Evolutionary conservation across 1,140 invertebrate genomes (phyloP).

Genomic region (Pogonognathellus flavescens): DNA sequence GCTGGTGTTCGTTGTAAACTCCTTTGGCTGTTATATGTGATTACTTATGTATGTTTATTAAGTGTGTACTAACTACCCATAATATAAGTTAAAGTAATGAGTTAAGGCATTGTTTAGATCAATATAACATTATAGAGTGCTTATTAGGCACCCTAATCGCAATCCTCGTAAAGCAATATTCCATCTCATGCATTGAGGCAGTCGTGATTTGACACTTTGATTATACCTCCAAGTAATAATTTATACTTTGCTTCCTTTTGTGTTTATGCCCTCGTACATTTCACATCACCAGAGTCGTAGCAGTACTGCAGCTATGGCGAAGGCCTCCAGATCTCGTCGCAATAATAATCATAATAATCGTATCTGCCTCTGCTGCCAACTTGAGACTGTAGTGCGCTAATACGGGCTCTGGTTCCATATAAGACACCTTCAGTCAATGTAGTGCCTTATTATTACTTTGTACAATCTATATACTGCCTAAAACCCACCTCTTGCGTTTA

Average conservation of each 20-base stretch:
- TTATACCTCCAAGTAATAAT: conserved; percentile 52
- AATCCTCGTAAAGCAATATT: conserved; percentile 44
- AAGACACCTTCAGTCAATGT: too few relatives aligned
- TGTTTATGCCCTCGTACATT: not conserved
- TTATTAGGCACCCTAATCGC: conserved; percentile 38
- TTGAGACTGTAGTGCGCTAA: too few relatives aligned
- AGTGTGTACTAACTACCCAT: not conserved
- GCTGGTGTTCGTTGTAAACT: not conserved
- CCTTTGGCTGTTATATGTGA: not conserved
- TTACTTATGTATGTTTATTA: not conserved
- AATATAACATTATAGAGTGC: conserved; percentile 7
- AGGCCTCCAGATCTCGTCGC: too few relatives aligned
- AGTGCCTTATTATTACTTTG: too few relatives aligned
- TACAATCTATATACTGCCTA: too few relatives aligned
- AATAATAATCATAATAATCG: too few relatives aligned
- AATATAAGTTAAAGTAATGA: not conserved
- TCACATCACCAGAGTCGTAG: not conserved
- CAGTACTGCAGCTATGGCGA: not conserved
- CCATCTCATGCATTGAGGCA: conserved; percentile 56
- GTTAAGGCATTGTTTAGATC: conserved; percentile 16
- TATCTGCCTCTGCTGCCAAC: too few relatives aligned
- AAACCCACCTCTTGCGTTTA: too few relatives aligned
- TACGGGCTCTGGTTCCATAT: too few relatives aligned
- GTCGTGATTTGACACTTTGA: conserved; percentile 57
- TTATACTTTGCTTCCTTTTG: conserved; percentile 54